Evolutionary conservation across 2,113 vertebrate species (phyloP).

Genomic region (Leiothrix lutea): DNA sequence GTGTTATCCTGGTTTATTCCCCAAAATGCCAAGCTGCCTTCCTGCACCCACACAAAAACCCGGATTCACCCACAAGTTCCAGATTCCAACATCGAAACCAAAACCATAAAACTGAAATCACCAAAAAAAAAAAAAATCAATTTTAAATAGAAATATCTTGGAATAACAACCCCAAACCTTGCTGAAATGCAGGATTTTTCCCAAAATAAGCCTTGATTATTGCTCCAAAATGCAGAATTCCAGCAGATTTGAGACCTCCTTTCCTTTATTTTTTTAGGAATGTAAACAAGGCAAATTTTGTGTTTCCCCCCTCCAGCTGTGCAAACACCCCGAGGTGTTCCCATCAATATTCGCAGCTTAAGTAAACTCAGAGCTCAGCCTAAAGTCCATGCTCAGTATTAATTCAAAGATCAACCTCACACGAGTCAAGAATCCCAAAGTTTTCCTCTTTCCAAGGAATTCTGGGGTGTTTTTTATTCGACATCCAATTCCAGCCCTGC

Average conservation of each 20-base stretch:
- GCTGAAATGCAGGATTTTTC: neutral
- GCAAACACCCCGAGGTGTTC: neutral
- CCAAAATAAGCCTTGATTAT: neutral
- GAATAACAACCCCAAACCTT: neutral
- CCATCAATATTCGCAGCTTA: neutral
- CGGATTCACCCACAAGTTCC: neutral
- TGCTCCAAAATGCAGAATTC: neutral
- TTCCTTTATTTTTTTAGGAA: neutral
- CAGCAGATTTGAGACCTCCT: neutral
- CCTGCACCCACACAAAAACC: neutral
- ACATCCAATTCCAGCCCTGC: neutral
- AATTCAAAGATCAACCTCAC: neutral
- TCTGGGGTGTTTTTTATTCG: neutral
- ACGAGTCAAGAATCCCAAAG: neutral
- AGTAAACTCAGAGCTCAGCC: neutral
- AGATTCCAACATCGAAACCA: neutral
- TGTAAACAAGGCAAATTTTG: neutral
- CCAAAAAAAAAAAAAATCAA: rapidly evolving
- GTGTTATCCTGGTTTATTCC: neutral
- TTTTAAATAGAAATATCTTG: neutral
- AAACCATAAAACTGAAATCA: neutral
- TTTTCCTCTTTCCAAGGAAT: neutral
- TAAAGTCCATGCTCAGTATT: neutral
- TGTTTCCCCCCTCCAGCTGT: neutral
- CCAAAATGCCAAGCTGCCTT: neutral